Conservation (phyloP, 2,113 vertebrate genomes). For the Carettochelys insculpta region DNA sequence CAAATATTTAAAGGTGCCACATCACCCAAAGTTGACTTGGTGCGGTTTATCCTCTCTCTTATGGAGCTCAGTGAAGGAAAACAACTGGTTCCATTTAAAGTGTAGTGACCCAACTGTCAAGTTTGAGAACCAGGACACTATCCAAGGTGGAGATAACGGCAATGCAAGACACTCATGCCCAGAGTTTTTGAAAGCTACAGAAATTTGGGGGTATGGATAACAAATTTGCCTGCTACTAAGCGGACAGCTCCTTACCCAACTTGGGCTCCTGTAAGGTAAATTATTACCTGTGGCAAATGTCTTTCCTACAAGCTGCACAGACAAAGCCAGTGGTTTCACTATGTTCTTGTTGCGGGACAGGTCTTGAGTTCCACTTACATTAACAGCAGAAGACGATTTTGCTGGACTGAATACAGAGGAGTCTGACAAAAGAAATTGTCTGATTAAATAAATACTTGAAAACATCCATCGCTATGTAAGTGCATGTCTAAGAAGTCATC, state of each 20-base stretch:
- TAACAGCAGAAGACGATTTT: slow-evolving; percentile 80
- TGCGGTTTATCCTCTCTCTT: neutral
- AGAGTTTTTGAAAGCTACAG: neutral
- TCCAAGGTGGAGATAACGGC: neutral
- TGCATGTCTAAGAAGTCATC: neutral
- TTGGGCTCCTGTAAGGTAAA: slow-evolving; percentile 26
- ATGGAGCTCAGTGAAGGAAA: neutral
- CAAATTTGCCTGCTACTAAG: neutral
- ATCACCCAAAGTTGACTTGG: neutral
- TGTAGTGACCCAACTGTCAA: neutral
- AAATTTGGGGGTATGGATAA: neutral
- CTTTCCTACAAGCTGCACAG: slow-evolving; percentile 86
- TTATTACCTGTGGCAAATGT: slow-evolving; percentile 86
- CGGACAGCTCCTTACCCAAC: neutral
- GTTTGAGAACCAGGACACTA: neutral
- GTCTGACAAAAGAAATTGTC: slow-evolving; percentile 78
- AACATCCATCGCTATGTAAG: neutral
- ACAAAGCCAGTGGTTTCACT: slow-evolving; percentile 88
- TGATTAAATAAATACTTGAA: neutral
- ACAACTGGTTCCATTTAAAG: neutral
- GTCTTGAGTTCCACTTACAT: slow-evolving; percentile 88
- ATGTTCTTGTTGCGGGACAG: slow-evolving; percentile 82
- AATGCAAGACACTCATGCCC: neutral
- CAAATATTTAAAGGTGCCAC: neutral
- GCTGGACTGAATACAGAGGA: slow-evolving; percentile 82